Evolutionary conservation across 2,797 vertebrate genomes (phyloP).

Genomic region (Microchirus variegatus): DNA sequence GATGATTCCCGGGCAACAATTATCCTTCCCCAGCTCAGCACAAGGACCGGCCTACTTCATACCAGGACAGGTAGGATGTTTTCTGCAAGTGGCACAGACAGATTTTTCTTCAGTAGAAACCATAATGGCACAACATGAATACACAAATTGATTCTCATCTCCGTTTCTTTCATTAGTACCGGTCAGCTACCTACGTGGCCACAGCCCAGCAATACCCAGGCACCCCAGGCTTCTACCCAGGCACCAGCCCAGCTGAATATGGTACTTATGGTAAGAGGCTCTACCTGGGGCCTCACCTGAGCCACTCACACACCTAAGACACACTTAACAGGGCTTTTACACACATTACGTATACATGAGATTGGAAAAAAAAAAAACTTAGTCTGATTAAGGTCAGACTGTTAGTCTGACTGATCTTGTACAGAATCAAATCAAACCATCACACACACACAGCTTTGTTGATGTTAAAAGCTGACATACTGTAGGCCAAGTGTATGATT

Average conservation of each 20-base stretch:
- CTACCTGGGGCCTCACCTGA: conserved; percentile 64
- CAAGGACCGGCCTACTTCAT: conserved; percentile 93
- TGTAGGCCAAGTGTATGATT: no score
- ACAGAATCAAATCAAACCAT: no score
- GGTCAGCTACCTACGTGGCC: conserved; percentile 89
- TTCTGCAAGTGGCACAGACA: neutral
- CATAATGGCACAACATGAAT: neutral
- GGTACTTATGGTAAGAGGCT: conserved; percentile 90
- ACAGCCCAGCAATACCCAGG: conserved; percentile 94
- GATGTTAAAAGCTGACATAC: no score
- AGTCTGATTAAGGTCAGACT: no score
- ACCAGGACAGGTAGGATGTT: conserved; percentile 86
- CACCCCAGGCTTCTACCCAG: conserved; percentile 91
- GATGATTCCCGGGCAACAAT: conserved; percentile 93
- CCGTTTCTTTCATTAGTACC: conserved; percentile 73
- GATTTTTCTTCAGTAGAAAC: neutral
- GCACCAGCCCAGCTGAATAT: conserved; percentile 93
- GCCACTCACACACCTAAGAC: conserved; percentile 17
- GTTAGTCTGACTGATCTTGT: no score
- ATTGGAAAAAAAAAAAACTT: no score
- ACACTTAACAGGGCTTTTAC: no score
- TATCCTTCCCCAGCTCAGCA: conserved; percentile 88
- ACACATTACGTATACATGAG: no score
- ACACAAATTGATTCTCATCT: neutral
- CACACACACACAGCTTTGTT: no score